Percentiles rank a stretch among this genome's conserved stretches.
These are phyloP conservation scores for Amphipyra berbera DNA, from an alignment of 2,888 invertebrate genomes.

Conservation along the genomic window DNA sequence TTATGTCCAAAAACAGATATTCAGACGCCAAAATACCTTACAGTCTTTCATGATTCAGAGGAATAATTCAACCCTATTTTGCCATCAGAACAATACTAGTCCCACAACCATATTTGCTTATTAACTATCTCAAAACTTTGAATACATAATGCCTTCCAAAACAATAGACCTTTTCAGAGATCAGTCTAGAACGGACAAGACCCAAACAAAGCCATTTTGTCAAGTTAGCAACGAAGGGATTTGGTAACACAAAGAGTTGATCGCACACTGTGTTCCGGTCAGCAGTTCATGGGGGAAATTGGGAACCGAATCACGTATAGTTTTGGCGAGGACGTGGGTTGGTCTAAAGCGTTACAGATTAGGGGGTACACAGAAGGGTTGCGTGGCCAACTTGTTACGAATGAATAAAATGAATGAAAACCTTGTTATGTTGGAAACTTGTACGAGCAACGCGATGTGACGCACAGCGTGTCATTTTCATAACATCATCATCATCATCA, in stretches of 20 bases:
- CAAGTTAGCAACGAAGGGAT: slow-evolving; percentile 59
- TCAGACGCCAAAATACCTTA: too few relatives aligned
- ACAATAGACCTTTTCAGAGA: slow-evolving; percentile 5
- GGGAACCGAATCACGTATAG: slow-evolving; percentile 62
- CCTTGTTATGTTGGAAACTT: too few relatives aligned
- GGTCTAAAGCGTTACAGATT: slow-evolving; percentile 20
- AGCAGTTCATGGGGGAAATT: slow-evolving; percentile 52
- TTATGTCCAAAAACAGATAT: too few relatives aligned
- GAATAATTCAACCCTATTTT: too few relatives aligned
- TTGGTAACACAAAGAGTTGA: slow-evolving; percentile 63
- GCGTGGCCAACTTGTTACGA: not conserved
- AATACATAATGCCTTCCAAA: slow-evolving; percentile 5
- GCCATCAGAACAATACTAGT: too few relatives aligned
- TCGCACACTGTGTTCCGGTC: slow-evolving; percentile 51
- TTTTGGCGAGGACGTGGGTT: slow-evolving; percentile 36
- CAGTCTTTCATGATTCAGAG: too few relatives aligned
- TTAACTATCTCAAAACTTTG: not conserved
- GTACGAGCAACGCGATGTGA: too few relatives aligned
- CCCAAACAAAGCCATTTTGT: slow-evolving; percentile 40
- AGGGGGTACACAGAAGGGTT: slow-evolving; percentile 3
- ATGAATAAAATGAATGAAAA: too few relatives aligned
- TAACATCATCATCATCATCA: too few relatives aligned
- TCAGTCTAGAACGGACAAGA: slow-evolving; percentile 7
- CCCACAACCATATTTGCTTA: too few relatives aligned
- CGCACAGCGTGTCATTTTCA: too few relatives aligned